A percentile compares a stretch with the other conserved stretches of the same genome.
phyloP scores from a whole-genome alignment of 2,888 invertebrate genomes.

The Nymphalis polychloros region DNA sequence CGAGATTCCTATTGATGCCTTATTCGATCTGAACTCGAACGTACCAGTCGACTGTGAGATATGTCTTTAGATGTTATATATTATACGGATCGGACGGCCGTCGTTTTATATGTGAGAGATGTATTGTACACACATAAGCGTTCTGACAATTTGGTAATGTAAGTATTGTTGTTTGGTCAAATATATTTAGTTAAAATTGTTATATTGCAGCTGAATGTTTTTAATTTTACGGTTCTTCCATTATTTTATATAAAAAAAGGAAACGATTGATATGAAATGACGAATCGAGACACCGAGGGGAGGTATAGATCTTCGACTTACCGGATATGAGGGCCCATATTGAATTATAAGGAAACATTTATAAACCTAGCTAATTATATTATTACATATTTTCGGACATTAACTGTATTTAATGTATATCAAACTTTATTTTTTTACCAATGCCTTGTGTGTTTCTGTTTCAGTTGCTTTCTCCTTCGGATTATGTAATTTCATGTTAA shows the following conservation, averaged over 20 bases:
- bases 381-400: slow-evolving; percentile 56
- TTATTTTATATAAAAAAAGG: slow-evolving; percentile 56
- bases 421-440: slow-evolving; percentile 47
- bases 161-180: slow-evolving; percentile 39
- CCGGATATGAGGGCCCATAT: slow-evolving; percentile 59
- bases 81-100: slow-evolving; percentile 20
- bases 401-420: slow-evolving; percentile 50
- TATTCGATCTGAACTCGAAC: slow-evolving; percentile 30
- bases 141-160: slow-evolving; percentile 64
- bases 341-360: slow-evolving; percentile 49
- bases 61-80: slow-evolving; percentile 15
- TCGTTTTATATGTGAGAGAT: slow-evolving; percentile 20
- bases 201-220: slow-evolving; percentile 55
- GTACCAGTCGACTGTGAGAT: slow-evolving; percentile 25
- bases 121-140: slow-evolving; percentile 46
- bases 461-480: slow-evolving; percentile 22
- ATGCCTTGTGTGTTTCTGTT: slow-evolving; percentile 50
- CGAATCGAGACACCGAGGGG: slow-evolving; percentile 35
- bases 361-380: slow-evolving; percentile 46
- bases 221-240: slow-evolving; percentile 72
- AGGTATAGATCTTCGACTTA: slow-evolving; percentile 41
- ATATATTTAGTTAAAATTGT: slow-evolving; percentile 36
- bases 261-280: slow-evolving; percentile 47
- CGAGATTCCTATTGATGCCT: slow-evolving; percentile 45
- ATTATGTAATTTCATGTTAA: slow-evolving; percentile 20